phyloP scores from a whole-genome alignment of 2,888 invertebrate genomes.

The Halocaridina rubra region DNA sequence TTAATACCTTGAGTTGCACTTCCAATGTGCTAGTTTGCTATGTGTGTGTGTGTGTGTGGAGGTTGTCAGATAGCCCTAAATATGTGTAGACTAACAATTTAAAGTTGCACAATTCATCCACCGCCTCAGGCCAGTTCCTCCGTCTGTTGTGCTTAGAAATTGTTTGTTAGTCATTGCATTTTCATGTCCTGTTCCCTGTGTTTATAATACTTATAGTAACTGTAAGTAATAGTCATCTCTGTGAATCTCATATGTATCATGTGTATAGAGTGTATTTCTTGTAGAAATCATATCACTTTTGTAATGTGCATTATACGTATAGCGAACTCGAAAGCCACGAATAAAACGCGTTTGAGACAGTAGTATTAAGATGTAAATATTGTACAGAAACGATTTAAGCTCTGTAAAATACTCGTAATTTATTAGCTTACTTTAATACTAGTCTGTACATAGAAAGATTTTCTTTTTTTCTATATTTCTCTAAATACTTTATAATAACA shows the following conservation, averaged over 20 bases:
- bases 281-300: too few relatives aligned
- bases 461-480: constrained; percentile 42
- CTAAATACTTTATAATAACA: constrained; percentile 38
- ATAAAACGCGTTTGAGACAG: background rate
- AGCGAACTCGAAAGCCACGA: too few relatives aligned
- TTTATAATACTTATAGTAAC: background rate
- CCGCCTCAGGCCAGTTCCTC: background rate
- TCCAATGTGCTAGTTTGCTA: background rate
- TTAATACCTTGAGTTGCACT: constrained; percentile 44
- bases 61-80: background rate
- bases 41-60: background rate
- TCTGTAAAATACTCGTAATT: constrained; percentile 44
- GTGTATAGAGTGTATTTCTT: background rate
- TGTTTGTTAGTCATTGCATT: background rate
- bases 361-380: background rate
- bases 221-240: background rate
- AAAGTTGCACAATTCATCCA: background rate
- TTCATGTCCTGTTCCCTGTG: background rate
- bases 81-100: background rate
- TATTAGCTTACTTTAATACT: constrained; percentile 36
- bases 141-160: background rate
- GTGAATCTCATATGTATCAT: background rate
- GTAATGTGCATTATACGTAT: too few relatives aligned
- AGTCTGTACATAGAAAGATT: constrained; percentile 41
- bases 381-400: constrained; percentile 30